Conservation (phyloP, 2,888 invertebrate genomes). For the Rhagonycha lutea region DNA sequence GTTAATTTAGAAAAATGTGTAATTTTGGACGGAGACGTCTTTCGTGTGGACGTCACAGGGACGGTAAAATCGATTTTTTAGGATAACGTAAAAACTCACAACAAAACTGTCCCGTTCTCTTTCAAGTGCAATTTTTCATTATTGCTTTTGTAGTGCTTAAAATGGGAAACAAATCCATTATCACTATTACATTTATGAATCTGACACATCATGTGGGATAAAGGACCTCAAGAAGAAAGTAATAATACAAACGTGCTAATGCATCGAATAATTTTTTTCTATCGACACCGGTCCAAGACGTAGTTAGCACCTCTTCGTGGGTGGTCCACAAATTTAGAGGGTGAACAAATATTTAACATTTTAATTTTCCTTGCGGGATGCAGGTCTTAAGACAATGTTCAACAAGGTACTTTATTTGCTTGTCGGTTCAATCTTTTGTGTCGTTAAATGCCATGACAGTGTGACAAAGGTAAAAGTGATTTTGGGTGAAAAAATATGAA, state of each 20-base stretch:
- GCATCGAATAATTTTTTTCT: conserved; percentile 48
- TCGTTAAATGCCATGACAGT: conserved; percentile 14
- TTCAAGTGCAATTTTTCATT: neutral
- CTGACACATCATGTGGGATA: neutral
- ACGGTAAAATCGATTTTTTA: neutral
- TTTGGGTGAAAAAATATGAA: neutral
- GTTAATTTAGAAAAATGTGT: neutral
- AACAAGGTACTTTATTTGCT: conserved; percentile 33
- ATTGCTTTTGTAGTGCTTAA: neutral
- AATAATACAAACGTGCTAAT: conserved; percentile 49
- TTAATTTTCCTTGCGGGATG: conserved; percentile 40
- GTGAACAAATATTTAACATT: conserved; percentile 44
- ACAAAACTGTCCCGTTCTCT: neutral
- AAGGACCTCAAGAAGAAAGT: neutral
- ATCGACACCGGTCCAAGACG: conserved; percentile 38
- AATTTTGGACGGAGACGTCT: neutral
- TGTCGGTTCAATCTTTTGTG: conserved; percentile 19
- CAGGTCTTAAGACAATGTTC: conserved; percentile 34
- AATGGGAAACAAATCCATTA: neutral
- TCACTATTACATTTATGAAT: neutral
- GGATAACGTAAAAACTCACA: neutral
- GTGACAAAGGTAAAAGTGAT: neutral
- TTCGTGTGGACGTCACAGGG: neutral
- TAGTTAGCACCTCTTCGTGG: conserved; percentile 44
- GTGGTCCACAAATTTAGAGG: conserved; percentile 40